Evolutionary conservation across 2,888 invertebrate genomes (phyloP).

Genomic region (Melolontha melolontha): DNA sequence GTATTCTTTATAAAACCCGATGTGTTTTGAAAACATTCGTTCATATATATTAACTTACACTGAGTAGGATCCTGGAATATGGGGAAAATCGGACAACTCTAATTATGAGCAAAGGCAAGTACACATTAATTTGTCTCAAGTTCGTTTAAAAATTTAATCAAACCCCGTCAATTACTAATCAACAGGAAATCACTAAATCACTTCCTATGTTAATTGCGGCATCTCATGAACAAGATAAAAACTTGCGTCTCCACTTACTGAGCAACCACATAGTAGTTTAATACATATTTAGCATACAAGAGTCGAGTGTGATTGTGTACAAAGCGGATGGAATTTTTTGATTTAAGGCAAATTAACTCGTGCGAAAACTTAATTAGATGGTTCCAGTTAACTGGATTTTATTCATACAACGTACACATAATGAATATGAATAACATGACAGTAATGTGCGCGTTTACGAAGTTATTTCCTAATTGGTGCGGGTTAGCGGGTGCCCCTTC

Average conservation of each 20-base stretch:
- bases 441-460: neutral
- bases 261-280: neutral
- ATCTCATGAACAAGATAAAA: conserved; percentile 12
- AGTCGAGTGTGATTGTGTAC: neutral
- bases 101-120: no score
- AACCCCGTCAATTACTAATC: neutral
- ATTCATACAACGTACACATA: conserved; percentile 6
- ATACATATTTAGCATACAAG: conserved; percentile 3
- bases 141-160: no score
- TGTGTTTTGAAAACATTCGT: no score
- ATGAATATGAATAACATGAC: conserved; percentile 7
- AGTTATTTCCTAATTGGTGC: conserved; percentile 14
- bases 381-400: conserved; percentile 10
- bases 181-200: conserved; percentile 23
- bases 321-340: neutral
- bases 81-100: no score
- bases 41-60: no score
- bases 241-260: neutral
- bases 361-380: conserved; percentile 5
- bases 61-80: no score
- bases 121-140: no score
- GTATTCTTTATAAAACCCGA: no score
- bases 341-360: conserved; percentile 13
- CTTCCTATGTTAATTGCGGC: conserved; percentile 20
- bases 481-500: conserved; percentile 9